phyloP scores from a whole-genome alignment of 2,113 vertebrate species.

The Nannobrachium achirus region DNA sequence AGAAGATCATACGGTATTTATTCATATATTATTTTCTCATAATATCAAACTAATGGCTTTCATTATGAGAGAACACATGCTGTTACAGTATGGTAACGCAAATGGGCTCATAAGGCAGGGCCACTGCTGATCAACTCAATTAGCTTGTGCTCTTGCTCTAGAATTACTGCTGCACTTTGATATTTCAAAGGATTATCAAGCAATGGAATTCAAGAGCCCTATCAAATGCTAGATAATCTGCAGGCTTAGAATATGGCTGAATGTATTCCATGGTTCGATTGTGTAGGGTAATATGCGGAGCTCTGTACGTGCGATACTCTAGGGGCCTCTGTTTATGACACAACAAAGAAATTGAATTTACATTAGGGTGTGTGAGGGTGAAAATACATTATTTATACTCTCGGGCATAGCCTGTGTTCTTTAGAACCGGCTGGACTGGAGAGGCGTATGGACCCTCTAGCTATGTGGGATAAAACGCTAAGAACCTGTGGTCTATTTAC shows the following conservation, averaged over 20 bases:
- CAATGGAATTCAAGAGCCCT: constrained; percentile 10
- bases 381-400: constrained; percentile 42
- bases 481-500: constrained; percentile 52
- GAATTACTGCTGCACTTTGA: constrained; percentile 20
- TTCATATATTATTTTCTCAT: constrained; percentile 30
- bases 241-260: constrained; percentile 14
- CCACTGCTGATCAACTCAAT: constrained; percentile 43
- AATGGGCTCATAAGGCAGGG: constrained; percentile 23
- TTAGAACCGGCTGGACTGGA: constrained; percentile 44
- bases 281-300: constrained; percentile 15
- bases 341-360: constrained; percentile 35
- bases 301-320: constrained; percentile 8
- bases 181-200: background rate
- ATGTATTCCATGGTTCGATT: background rate
- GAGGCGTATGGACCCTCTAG: constrained; percentile 32
- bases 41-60: constrained; percentile 44
- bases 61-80: constrained; percentile 43
- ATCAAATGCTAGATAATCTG: constrained; percentile 25
- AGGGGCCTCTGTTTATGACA: background rate
- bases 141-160: constrained; percentile 14
- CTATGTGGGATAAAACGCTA: constrained; percentile 45
- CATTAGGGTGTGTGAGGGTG: constrained; percentile 9
- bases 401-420: constrained; percentile 41
- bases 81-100: constrained; percentile 20
- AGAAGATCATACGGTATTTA: constrained; percentile 34